Percentiles rank a stretch among this genome's conserved stretches.
Conservation (phyloP, 1,140 invertebrate genomes). For the Frieseomelitta varia region DNA sequence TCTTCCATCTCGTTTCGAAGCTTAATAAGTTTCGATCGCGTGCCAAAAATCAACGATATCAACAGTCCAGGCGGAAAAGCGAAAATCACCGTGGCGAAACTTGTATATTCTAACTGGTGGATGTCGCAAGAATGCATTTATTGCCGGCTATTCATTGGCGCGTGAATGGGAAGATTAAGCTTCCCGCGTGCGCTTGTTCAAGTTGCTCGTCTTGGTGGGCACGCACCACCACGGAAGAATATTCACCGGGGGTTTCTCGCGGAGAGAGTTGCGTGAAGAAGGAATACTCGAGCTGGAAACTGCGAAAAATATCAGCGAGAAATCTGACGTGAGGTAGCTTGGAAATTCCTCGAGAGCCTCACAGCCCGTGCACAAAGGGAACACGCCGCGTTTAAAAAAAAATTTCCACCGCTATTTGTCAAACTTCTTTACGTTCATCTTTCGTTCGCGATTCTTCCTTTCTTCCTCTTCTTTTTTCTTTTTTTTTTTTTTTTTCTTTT, state of each 20-base stretch:
- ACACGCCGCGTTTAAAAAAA: not conserved
- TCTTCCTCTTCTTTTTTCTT: no score
- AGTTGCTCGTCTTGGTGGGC: slow-evolving; percentile 36
- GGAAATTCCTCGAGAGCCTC: not conserved
- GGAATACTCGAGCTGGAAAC: slow-evolving; percentile 20
- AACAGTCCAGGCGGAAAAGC: not conserved
- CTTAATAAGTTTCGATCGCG: not conserved
- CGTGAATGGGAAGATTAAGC: slow-evolving; percentile 51
- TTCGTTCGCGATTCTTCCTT: not conserved
- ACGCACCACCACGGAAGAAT: slow-evolving; percentile 23
- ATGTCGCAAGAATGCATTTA: slow-evolving; percentile 38
- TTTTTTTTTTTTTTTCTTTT: not conserved
- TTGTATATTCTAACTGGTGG: slow-evolving; percentile 41
- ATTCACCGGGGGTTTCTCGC: slow-evolving; percentile 16
- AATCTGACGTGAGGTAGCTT: not conserved
- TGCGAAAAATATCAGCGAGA: slow-evolving; percentile 9
- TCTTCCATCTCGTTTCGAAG: not conserved
- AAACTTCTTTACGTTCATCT: not conserved
- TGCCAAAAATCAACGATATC: not conserved
- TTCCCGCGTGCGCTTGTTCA: slow-evolving; percentile 45
- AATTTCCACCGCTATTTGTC: not conserved
- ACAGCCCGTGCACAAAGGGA: not conserved
- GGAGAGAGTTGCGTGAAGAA: slow-evolving; percentile 2
- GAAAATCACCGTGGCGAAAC: slow-evolving; percentile 33
- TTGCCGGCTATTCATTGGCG: slow-evolving; percentile 49